Percentiles rank a stretch among this genome's conserved stretches.
Evolutionary conservation across 2,797 vertebrate genomes (phyloP).

Genomic region (Uromys caudimaculatus): DNA sequence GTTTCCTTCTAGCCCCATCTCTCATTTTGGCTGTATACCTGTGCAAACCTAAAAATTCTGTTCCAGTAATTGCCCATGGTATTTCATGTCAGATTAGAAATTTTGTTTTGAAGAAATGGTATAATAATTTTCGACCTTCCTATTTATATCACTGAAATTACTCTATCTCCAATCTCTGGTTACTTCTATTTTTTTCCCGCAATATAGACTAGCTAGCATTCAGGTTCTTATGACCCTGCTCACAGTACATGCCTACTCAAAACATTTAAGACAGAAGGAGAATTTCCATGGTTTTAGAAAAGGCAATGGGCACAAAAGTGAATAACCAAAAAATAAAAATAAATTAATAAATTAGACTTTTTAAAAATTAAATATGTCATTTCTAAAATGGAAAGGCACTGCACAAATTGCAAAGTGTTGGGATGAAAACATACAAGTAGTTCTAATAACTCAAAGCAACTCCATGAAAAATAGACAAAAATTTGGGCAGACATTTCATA

Average conservation of each 20-base stretch:
- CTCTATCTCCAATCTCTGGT: background rate
- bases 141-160: background rate
- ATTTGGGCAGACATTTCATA: background rate
- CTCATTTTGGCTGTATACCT: background rate
- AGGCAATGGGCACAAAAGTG: constrained; percentile 13
- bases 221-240: background rate
- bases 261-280: constrained; percentile 11
- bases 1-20: constrained; percentile 33
- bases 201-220: constrained; percentile 44
- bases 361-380: background rate
- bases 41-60: background rate
- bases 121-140: background rate
- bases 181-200: constrained; percentile 18
- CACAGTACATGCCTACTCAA: constrained; percentile 9
- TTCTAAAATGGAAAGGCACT: background rate
- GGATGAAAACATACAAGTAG: background rate
- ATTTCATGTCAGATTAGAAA: background rate
- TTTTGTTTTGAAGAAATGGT: constrained; percentile 4
- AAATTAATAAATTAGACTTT: background rate
- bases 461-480: background rate
- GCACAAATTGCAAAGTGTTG: background rate
- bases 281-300: background rate
- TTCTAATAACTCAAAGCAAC: background rate
- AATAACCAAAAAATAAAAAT: constrained; percentile 45
- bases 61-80: background rate